Evolutionary conservation across 2,888 invertebrate species (phyloP), one percentile per base, ranked within the genome.

Genomic region (Stenoptilia bipunctidactyla): DNA sequence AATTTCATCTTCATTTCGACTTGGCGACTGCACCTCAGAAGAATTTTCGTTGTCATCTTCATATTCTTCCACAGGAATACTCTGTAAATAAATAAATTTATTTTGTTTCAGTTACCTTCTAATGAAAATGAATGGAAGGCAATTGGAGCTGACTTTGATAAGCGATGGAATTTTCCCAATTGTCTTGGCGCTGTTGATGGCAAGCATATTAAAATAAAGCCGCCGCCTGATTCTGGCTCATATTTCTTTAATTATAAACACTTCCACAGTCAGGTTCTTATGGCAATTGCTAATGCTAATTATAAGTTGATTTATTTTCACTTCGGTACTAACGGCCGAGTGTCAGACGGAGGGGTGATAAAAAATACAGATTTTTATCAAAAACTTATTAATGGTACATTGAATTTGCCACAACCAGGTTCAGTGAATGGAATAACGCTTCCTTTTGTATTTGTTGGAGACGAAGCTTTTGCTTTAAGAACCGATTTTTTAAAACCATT

Each of bases 211-310:
- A 38, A 27, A 12, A 50, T 51, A 25, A 42, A 46, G 40, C 42
- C 10, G n/a, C 37, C 37, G n/a, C 20, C 20, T 37, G 15, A 25
- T 13, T 13, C 25, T 36, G 48, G 47, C 36, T 47, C 44, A 44
- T 39, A 43, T 41, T 53, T 42, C 41, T 51, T 39, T 37, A 51
- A 52, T 44, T 53, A 51, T 42, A 48, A 53, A 47, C 40, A 49
- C 30, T 20, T 20, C 8, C 20, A 20, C 20, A 20, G 20, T 20
- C 20, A 20, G 20, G 20, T 20, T 20, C 20, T 37, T 37, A 39
- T 39, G 34, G 37, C 42, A 27, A 39, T 39, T 39, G 40, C 36
- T 39, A 36, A 43, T 37, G 38, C 36, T 27, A 43, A 43, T 34
- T 40, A 43, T 40, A 30, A 36, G 25, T 43, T 43, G n/a, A 40